Conservation (phyloP, 1,140 invertebrate genomes). For the Hormaphis cornu region DNA sequence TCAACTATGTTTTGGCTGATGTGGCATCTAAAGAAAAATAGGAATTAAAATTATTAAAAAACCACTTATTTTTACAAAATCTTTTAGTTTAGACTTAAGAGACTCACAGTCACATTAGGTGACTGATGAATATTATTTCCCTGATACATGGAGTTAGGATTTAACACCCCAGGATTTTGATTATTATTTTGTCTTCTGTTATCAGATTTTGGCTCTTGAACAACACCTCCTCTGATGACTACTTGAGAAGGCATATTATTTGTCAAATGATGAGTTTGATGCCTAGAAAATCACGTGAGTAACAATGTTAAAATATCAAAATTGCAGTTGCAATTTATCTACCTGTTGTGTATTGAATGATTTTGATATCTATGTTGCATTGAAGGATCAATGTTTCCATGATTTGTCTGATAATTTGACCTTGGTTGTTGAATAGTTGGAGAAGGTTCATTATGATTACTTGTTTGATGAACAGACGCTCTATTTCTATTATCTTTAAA, state of each 20-base stretch:
- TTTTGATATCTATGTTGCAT: constrained; percentile 13
- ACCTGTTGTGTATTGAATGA: background rate
- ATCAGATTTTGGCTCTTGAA: background rate
- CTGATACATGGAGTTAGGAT: background rate
- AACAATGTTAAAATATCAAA: background rate
- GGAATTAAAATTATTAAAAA: background rate
- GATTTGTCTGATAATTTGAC: constrained; percentile 1
- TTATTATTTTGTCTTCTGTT: constrained; percentile 17
- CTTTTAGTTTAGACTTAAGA: background rate
- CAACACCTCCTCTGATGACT: background rate
- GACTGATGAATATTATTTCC: background rate
- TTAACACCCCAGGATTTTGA: background rate
- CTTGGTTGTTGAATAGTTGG: background rate
- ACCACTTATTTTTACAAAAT: background rate
- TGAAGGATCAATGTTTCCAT: background rate
- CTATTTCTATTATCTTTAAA: background rate
- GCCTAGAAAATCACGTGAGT: background rate
- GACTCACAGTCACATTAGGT: background rate
- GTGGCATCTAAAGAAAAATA: background rate
- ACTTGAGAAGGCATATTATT: constrained; percentile 18
- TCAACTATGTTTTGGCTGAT: constrained; percentile 26
- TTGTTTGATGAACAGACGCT: background rate
- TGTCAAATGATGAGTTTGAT: background rate
- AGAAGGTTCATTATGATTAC: background rate
- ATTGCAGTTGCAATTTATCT: background rate